Percentiles rank a stretch among this genome's conserved stretches.
Conservation (phyloP, 2,797 vertebrate genomes). For the Melanotaenia pygmaea region DNA sequence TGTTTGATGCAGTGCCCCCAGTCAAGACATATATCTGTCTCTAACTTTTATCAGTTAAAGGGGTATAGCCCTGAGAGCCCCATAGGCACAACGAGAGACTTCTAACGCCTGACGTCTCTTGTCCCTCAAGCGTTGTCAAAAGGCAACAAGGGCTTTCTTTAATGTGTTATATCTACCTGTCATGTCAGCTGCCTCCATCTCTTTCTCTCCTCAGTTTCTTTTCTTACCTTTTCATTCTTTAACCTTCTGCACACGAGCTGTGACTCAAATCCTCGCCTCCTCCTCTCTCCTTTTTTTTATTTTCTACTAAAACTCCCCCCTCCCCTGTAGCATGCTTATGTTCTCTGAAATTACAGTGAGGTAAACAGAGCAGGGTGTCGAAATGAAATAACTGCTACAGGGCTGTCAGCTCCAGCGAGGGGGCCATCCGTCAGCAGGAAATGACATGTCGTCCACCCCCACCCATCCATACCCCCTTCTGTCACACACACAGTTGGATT, state of each 20-base stretch:
- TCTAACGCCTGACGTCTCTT: slow-evolving; percentile 64
- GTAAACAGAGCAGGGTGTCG: slow-evolving; percentile 79
- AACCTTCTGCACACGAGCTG: slow-evolving; percentile 52
- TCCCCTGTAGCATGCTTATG: slow-evolving; percentile 66
- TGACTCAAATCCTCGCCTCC: slow-evolving; percentile 19
- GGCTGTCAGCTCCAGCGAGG: slow-evolving; percentile 73
- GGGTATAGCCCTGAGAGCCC: slow-evolving; percentile 71
- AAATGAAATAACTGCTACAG: slow-evolving; percentile 78
- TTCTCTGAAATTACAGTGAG: slow-evolving; percentile 78
- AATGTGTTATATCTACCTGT: slow-evolving; percentile 72
- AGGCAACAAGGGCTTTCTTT: slow-evolving; percentile 71
- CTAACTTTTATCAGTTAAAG: slow-evolving; percentile 68
- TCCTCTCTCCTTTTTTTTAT: not conserved
- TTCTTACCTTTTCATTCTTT: slow-evolving; percentile 48
- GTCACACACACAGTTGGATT: slow-evolving; percentile 64
- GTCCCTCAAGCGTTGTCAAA: slow-evolving; percentile 70
- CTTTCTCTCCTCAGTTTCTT: slow-evolving; percentile 34
- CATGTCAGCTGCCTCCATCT: slow-evolving; percentile 63
- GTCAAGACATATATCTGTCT: slow-evolving; percentile 64
- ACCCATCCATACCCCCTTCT: slow-evolving; percentile 19
- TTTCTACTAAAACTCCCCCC: slow-evolving; percentile 33
- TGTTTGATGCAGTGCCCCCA: slow-evolving; percentile 51
- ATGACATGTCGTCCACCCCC: slow-evolving; percentile 64
- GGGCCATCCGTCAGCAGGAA: slow-evolving; percentile 78
- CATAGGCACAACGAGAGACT: slow-evolving; percentile 58